phyloP scores from a whole-genome alignment of 2,113 vertebrate genomes.

The Nettapus auritus region DNA sequence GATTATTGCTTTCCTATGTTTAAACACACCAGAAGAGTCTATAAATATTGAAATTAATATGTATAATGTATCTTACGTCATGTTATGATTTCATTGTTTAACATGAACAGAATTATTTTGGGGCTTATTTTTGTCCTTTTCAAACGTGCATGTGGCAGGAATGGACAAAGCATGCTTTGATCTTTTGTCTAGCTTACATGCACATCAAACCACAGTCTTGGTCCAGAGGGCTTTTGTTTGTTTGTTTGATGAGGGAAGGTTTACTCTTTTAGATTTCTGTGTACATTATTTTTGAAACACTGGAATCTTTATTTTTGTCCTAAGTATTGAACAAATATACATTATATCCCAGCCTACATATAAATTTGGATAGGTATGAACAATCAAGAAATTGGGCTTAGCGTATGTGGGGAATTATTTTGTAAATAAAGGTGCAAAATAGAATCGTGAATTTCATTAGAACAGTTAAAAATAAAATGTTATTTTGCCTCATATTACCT shows the following conservation, averaged over 20 bases:
- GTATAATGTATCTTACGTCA: not conserved
- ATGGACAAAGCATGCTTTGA: not conserved
- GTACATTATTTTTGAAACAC: not conserved
- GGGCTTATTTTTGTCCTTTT: slow-evolving; percentile 4
- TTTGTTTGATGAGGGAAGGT: not conserved
- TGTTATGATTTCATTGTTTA: not conserved
- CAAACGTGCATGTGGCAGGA: not conserved
- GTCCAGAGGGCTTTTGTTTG: not conserved
- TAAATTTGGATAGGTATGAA: not conserved
- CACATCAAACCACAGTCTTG: not conserved
- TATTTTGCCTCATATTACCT: slow-evolving; percentile 6
- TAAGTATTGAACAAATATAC: not conserved
- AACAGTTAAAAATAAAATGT: not conserved
- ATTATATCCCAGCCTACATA: not conserved
- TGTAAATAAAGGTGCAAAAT: not conserved
- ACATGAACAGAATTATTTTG: not conserved
- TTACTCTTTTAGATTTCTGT: not conserved
- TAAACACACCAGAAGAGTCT: not conserved
- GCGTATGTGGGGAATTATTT: not conserved
- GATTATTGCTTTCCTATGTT: not conserved
- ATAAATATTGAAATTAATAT: not conserved
- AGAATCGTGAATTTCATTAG: not conserved
- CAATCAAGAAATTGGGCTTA: not conserved
- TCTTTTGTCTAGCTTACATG: slow-evolving; percentile 13
- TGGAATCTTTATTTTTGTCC: not conserved